A percentile compares a stretch with the other conserved stretches of the same genome.
Evolutionary conservation across 2,888 invertebrate genomes (phyloP).

Genomic region (Cryptophagus acutangulus): DNA sequence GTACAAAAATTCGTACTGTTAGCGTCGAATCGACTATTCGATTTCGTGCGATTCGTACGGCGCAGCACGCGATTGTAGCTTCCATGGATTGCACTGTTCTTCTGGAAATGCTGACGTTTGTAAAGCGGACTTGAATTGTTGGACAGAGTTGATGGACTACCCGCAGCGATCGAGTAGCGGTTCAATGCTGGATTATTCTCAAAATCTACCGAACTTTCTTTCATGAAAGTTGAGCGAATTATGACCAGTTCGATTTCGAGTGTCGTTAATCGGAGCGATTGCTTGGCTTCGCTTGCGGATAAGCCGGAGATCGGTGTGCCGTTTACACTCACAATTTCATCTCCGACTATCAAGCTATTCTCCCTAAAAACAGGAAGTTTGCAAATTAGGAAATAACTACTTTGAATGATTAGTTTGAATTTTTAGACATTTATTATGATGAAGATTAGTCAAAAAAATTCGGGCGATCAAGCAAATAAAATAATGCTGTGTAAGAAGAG

Average conservation of each 20-base stretch:
- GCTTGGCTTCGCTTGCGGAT: conserved; percentile 63
- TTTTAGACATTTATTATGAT: background rate
- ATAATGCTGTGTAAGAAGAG: conserved; percentile 28
- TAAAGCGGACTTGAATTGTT: conserved; percentile 37
- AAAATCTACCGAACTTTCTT: conserved; percentile 68
- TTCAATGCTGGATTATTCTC: conserved; percentile 45
- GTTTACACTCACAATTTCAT: conserved; percentile 91
- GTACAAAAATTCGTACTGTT: conserved; percentile 56
- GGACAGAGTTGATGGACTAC: conserved; percentile 17
- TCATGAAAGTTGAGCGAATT: conserved; percentile 52
- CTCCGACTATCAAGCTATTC: conserved; percentile 82
- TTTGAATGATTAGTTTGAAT: conserved; percentile 7
- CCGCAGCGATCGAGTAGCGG: conserved; percentile 21
- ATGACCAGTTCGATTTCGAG: conserved; percentile 64
- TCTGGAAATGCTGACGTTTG: conserved; percentile 56
- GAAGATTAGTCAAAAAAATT: background rate
- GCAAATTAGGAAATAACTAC: background rate
- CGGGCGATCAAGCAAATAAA: conserved; percentile 4
- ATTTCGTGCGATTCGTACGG: conserved; percentile 2
- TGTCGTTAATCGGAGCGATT: conserved; percentile 58
- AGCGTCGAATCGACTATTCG: background rate
- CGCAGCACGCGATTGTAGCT: conserved; percentile 51
- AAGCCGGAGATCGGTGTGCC: conserved; percentile 72
- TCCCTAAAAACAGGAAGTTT: conserved; percentile 68
- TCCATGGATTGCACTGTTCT: conserved; percentile 56